Percentiles rank a stretch among this genome's conserved stretches.
Evolutionary conservation across 2,888 invertebrate genomes (phyloP).

Genomic region (Criorhina ranunculi): DNA sequence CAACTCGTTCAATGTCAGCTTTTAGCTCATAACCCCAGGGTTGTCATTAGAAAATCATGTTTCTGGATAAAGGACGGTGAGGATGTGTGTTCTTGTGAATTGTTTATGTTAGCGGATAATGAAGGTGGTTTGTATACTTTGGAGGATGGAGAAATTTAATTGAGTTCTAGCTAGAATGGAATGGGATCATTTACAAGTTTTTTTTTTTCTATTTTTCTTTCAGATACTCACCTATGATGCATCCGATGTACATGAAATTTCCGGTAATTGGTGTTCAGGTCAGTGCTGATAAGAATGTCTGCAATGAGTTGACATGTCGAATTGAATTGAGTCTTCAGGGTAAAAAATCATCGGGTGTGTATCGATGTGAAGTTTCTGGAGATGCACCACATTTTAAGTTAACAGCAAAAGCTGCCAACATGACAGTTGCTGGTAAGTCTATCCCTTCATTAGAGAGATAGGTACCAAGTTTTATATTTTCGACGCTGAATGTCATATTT

Average conservation of each 20-base stretch:
- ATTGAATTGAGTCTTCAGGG: slow-evolving; percentile 82
- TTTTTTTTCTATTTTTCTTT: slow-evolving; percentile 16
- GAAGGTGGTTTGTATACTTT: too few relatives aligned
- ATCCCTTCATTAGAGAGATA: too few relatives aligned
- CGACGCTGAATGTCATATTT: too few relatives aligned
- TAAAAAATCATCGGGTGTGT: slow-evolving; percentile 85
- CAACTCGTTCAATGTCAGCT: slow-evolving; percentile 60
- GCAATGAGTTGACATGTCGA: slow-evolving; percentile 82
- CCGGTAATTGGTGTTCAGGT: slow-evolving; percentile 81
- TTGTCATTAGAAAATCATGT: slow-evolving; percentile 39
- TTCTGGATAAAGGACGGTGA: slow-evolving; percentile 2
- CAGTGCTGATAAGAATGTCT: slow-evolving; percentile 81
- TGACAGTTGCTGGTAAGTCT: slow-evolving; percentile 87
- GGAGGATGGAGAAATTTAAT: background rate
- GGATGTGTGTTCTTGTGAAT: slow-evolving; percentile 8
- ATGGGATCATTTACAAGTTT: too few relatives aligned
- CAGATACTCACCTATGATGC: slow-evolving; percentile 83
- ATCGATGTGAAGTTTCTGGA: slow-evolving; percentile 87
- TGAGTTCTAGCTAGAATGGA: background rate
- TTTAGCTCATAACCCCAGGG: slow-evolving; percentile 48
- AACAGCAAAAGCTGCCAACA: slow-evolving; percentile 85
- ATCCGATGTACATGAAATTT: slow-evolving; percentile 81
- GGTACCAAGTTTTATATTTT: too few relatives aligned
- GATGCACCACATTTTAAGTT: slow-evolving; percentile 87
- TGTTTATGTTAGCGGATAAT: slow-evolving; percentile 21